These are phyloP conservation scores for Scaptodrosophila latifasciaeformis DNA, from an alignment of 2,888 invertebrate species.

Conservation along the genomic window DNA sequence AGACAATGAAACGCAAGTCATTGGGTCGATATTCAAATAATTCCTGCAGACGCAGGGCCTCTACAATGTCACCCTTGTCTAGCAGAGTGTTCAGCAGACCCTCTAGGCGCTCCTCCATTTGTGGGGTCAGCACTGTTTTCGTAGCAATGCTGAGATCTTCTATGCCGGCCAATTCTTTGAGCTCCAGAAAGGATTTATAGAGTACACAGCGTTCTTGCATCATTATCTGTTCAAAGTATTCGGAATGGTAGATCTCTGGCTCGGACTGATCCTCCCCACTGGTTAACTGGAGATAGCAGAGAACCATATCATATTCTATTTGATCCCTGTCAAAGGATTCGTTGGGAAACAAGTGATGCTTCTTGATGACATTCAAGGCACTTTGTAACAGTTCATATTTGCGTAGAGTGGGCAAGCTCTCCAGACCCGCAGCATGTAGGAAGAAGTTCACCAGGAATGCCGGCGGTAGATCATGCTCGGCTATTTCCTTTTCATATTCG, in stretches of 20 bases:
- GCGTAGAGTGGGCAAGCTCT: slow-evolving; percentile 68
- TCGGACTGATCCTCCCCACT: slow-evolving; percentile 33
- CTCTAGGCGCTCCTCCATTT: slow-evolving; percentile 70
- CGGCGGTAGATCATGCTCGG: slow-evolving; percentile 78
- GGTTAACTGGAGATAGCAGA: slow-evolving; percentile 64
- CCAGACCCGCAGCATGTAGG: slow-evolving; percentile 76
- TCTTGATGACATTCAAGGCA: slow-evolving; percentile 71
- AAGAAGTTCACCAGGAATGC: slow-evolving; percentile 81
- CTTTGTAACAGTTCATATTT: slow-evolving; percentile 76
- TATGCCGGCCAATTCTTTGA: slow-evolving; percentile 73
- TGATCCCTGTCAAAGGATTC: slow-evolving; percentile 74
- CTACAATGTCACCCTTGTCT: slow-evolving; percentile 77
- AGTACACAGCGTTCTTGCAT: slow-evolving; percentile 71
- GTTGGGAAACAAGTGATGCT: slow-evolving; percentile 73
- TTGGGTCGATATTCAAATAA: slow-evolving; percentile 74
- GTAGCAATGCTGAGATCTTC: slow-evolving; percentile 70
- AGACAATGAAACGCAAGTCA: slow-evolving; percentile 78
- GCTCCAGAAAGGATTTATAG: slow-evolving; percentile 73
- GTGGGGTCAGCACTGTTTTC: slow-evolving; percentile 58
- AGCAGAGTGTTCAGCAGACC: slow-evolving; percentile 76
- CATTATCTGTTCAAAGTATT: slow-evolving; percentile 74
- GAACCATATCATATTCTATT: slow-evolving; percentile 74
- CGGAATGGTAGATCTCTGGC: slow-evolving; percentile 70
- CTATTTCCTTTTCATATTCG: slow-evolving; percentile 80
- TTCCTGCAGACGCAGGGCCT: slow-evolving; percentile 77